These are phyloP conservation scores for Palythoa grandis DNA, from an alignment of 92 coral and sea anemone genomes.

Conservation along the genomic window DNA sequence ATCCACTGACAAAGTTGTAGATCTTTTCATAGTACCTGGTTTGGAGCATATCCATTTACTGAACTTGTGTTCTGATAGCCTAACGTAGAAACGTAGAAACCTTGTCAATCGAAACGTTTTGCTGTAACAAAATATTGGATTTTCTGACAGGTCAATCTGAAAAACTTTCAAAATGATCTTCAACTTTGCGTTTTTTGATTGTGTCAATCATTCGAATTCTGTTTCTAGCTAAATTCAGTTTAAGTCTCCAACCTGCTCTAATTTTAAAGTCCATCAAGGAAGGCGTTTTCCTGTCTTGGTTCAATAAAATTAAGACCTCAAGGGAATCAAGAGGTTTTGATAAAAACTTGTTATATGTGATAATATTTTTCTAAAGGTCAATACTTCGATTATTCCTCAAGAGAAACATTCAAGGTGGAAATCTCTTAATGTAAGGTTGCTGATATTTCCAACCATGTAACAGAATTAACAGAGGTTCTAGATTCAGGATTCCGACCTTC, in stretches of 20 bases:
- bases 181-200: constrained; percentile 41
- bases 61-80: constrained; percentile 5
- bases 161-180: constrained; percentile 52
- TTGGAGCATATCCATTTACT: constrained; percentile 43
- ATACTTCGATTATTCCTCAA: constrained; percentile 27
- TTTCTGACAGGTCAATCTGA: constrained; percentile 61
- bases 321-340: constrained; percentile 46
- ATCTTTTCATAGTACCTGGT: constrained; percentile 53
- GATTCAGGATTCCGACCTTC: too few species aligned
- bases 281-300: constrained; percentile 52
- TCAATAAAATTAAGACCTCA: constrained; percentile 6
- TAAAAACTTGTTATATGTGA: constrained; percentile 45
- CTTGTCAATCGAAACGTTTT: constrained; percentile 28
- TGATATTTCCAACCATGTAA: too few species aligned
- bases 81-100: constrained; percentile 44
- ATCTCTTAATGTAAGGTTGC: background rate
- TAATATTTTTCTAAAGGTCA: constrained; percentile 54
- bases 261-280: constrained; percentile 29
- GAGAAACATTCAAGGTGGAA: constrained; percentile 39
- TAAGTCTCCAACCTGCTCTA: constrained; percentile 29
- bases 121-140: constrained; percentile 74
- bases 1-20: constrained; percentile 36
- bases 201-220: constrained; percentile 44
- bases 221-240: constrained; percentile 59
- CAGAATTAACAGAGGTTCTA: too few species aligned